Base-by-base conservation (phyloP, 2,113 vertebrate genomes). In the Nematolebias whitei region DNA sequence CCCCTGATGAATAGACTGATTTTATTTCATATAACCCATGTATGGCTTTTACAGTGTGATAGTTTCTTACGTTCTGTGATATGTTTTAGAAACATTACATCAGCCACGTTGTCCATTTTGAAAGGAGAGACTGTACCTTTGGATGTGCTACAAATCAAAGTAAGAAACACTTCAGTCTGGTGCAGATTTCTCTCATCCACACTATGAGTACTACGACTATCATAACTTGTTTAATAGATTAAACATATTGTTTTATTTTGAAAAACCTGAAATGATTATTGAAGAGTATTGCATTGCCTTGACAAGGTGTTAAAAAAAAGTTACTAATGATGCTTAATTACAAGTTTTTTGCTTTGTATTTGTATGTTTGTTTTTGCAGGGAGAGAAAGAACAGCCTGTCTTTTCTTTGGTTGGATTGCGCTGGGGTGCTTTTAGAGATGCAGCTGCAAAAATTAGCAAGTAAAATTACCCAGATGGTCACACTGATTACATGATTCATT, bases 91-190 rank as follows among this genome's bases (percentile, higher is more conserved):
- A 86, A 90, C 73, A 98, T 99, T 56, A 95, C 93, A 38, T 94
- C 95, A 55, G 97, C 98, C 51, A 92, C 97, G 0, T 89, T 99
- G 70, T 94, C 96, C 47, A 98, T 99, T 70, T 89, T 99, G 76
- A 96, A 94, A 82, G 98, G 98, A 63, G 95, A 97, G 64, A 99
- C 94, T 0, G 86, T 99, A 63, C 94, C 95, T 20, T 90, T 99
- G 66, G 98, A 99, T 79, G 95, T 99, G 23, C 90, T 99, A 6
- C 94, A 97, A 88, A 98, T 99, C 86, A 94, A 98, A 94, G 98
- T 99, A 83, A 91, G 84, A 48, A 61, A 62, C 22, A 10, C 20
- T 3, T 18, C 2, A 5, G 22, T 15, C 2, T 24, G 10, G 12
- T 15, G 22, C 22, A 8, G 10, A 19, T 55, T 45, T 22, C 3